A percentile compares a stretch with the other conserved stretches of the same genome.
Evolutionary conservation across 2,113 vertebrate genomes (phyloP).

Genomic region (Paraplagusia blochii): DNA sequence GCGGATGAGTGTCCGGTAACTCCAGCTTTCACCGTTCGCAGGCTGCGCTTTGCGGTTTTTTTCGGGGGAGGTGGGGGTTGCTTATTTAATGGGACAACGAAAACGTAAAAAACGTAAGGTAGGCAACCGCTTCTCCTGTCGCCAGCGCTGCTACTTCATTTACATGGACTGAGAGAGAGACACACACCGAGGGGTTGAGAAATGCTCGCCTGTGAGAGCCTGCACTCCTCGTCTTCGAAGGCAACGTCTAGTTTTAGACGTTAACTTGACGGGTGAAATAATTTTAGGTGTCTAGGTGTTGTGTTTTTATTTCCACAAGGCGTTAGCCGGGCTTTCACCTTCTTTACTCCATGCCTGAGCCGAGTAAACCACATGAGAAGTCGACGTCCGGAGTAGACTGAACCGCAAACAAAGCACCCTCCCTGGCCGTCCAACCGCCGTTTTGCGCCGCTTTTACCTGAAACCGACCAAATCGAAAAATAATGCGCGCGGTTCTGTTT

Average conservation of each 20-base stretch:
- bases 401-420: conserved; percentile 41
- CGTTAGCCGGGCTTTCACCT: conserved; percentile 38
- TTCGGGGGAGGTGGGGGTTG: not conserved
- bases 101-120: conserved; percentile 69
- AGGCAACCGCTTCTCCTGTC: conserved; percentile 56
- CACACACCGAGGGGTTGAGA: conserved; percentile 37
- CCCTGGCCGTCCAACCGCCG: too few relatives aligned
- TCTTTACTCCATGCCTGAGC: conserved; percentile 45
- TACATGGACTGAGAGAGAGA: conserved; percentile 50
- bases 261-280: conserved; percentile 1
- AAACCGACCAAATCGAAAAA: conserved; percentile 24
- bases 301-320: conserved; percentile 31
- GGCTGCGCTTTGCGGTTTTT: conserved; percentile 14
- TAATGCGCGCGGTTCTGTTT: conserved; percentile 66
- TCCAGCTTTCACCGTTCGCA: conserved; percentile 14
- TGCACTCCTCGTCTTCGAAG: conserved; percentile 7
- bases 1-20: conserved; percentile 16
- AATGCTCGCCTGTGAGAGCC: conserved; percentile 43
- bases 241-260: conserved; percentile 10
- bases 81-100: conserved; percentile 67
- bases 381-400: conserved; percentile 53
- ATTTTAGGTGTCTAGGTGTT: conserved; percentile 20
- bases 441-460: conserved; percentile 38
- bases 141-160: conserved; percentile 58
- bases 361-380: conserved; percentile 59